Evolutionary conservation across 2,797 vertebrate genomes (phyloP).

Genomic region (Sternotherus odoratus): DNA sequence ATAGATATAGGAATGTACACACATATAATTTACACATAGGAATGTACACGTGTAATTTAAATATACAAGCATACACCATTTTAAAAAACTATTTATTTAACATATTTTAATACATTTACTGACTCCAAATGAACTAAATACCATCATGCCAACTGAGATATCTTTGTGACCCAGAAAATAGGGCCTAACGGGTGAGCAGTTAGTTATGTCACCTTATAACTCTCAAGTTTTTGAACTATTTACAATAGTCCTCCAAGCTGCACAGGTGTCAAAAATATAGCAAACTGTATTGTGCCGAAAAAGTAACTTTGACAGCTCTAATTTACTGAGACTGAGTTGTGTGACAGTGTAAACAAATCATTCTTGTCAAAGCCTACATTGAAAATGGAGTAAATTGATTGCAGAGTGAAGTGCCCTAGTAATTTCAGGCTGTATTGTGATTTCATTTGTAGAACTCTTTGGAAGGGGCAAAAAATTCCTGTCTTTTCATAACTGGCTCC

Average conservation of each 20-base stretch:
- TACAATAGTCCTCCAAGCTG: constrained; percentile 52
- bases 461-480: constrained; percentile 31
- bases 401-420: constrained; percentile 65
- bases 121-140: neutral
- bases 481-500: constrained; percentile 23
- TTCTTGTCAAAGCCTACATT: constrained; percentile 77
- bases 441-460: constrained; percentile 73
- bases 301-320: constrained; percentile 77
- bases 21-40: too few relatives aligned
- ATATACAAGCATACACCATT: fast-evolving
- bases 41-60: neutral
- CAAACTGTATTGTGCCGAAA: constrained; percentile 69
- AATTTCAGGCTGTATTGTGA: constrained; percentile 73
- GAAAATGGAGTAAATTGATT: constrained; percentile 77
- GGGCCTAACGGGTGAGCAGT: neutral
- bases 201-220: constrained; percentile 41
- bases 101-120: neutral
- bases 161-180: neutral
- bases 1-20: neutral
- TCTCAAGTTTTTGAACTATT: constrained; percentile 56
- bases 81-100: neutral
- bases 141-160: neutral
- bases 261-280: constrained; percentile 73
- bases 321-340: constrained; percentile 76
- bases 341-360: constrained; percentile 78